These are phyloP conservation scores for Pseudorasbora parva DNA, from an alignment of 2,113 vertebrate genomes.

Conservation along the genomic window DNA sequence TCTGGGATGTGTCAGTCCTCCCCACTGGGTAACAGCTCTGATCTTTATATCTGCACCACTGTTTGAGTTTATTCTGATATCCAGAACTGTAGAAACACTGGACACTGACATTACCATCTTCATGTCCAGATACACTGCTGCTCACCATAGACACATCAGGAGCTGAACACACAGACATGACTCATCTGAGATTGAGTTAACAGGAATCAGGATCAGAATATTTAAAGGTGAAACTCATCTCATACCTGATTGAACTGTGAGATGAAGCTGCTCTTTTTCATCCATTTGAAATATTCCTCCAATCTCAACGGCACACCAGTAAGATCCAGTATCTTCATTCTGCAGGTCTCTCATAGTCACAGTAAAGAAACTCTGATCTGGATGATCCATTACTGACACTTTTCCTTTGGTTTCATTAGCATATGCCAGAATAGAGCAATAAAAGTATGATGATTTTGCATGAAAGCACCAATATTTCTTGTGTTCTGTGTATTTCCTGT, in stretches of 20 bases:
- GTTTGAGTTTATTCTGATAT: no score
- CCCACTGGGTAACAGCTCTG: no score
- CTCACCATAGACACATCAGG: no score
- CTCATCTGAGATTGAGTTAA: not conserved
- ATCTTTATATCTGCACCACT: no score
- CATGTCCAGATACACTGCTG: no score
- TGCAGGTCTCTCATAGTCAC: constrained; percentile 40
- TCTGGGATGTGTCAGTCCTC: no score
- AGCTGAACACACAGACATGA: no score
- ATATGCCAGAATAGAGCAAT: constrained; percentile 12
- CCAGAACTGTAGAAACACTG: no score
- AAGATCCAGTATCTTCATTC: not conserved
- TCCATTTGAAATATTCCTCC: not conserved
- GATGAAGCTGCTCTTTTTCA: not conserved
- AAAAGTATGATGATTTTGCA: not conserved
- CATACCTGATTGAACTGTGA: constrained; percentile 26
- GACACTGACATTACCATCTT: no score
- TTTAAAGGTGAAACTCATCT: not conserved
- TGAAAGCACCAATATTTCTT: constrained; percentile 51
- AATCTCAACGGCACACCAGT: not conserved
- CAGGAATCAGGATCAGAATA: not conserved
- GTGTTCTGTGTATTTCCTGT: not conserved
- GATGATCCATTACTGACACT: constrained; percentile 27
- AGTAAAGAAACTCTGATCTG: constrained; percentile 38
- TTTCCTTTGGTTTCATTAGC: not conserved